Base-by-base conservation (phyloP, 2,113 vertebrate genomes). In the Amphiprion ocellaris region DNA sequence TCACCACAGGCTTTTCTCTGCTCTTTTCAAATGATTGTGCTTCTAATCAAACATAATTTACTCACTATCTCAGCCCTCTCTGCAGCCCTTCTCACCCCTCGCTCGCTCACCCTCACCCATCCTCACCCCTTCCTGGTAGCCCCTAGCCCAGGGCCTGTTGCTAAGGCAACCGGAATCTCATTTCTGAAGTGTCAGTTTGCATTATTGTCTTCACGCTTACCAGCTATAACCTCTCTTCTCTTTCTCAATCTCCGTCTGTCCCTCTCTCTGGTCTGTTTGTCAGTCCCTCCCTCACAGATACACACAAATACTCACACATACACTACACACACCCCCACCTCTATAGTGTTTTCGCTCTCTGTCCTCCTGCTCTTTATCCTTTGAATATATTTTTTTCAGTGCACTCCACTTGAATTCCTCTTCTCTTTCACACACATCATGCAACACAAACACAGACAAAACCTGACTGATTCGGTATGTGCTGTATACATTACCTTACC, bases 121-220 rank as follows among this genome's bases (percentile, higher is more conserved):
- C 82, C 75, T 89, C 87, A 86, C 93, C 89, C 95, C 94, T 95
- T 75, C 95, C 94, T 85, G 92, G 94, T 96, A 96, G 96, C 70
- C 71, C 94, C 92, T 95, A 95, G 96, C 97, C 95, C 95, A 94
- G 94, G 96, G 97, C 96, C 94, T 90, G 97, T 99, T 97, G 95
- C 96, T 96, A 96, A 95, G 96, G 97, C 95, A 98, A 99, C 98
- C 94, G 58, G 96, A 95, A 96, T 97, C 97, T 98, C 96, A 98
- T 99, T 98, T 98, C 97, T 97, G 95, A 98, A 97, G 97, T 99
- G 97, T 99, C 97, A 97, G 96, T 97, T 98, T 98, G 96, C 95
- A 97, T 99, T 99, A 98, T 98, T 98, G 97, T 98, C 97, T 98
- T 97, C 97, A 97, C 96, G 96, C 96, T 98, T 96, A 96, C 95